Conservation (phyloP, 2,113 vertebrate genomes). For the Setophaga kirtlandii region DNA sequence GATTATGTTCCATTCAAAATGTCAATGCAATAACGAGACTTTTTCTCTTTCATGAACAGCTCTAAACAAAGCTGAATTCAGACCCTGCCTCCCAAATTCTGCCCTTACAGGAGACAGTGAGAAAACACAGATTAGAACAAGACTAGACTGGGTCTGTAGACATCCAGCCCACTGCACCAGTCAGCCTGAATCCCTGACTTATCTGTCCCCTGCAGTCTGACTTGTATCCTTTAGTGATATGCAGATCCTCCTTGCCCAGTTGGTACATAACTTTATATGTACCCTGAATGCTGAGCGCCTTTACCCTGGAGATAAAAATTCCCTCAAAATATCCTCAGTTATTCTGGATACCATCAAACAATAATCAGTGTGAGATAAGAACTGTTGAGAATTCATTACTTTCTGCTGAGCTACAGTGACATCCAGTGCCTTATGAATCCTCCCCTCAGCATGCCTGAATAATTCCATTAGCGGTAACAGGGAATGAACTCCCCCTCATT, state of each 20-base stretch:
- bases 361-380: constrained; percentile 46
- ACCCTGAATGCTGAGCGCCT: background rate
- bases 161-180: background rate
- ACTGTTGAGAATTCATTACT: constrained; percentile 49
- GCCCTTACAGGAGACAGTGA: background rate
- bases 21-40: background rate
- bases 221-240: background rate
- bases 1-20: background rate
- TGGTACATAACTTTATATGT: background rate
- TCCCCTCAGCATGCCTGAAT: constrained; percentile 42
- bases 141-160: background rate
- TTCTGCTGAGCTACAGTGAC: constrained; percentile 53
- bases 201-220: constrained; percentile 5
- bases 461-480: constrained; percentile 44
- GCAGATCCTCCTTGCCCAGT: background rate
- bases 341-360: constrained; percentile 55
- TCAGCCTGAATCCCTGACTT: background rate
- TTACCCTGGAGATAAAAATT: constrained; percentile 37
- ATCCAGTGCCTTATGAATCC: constrained; percentile 53
- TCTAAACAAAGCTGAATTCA: background rate
- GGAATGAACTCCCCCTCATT: background rate
- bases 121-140: background rate
- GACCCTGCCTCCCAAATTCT: background rate
- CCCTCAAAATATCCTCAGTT: constrained; percentile 30
- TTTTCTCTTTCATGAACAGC: background rate